Percentiles rank a stretch among this genome's conserved stretches.
These are phyloP conservation scores for Geopemphigus sp. DNA, from an alignment of 1,140 invertebrate genomes.

Conservation along the genomic window DNA sequence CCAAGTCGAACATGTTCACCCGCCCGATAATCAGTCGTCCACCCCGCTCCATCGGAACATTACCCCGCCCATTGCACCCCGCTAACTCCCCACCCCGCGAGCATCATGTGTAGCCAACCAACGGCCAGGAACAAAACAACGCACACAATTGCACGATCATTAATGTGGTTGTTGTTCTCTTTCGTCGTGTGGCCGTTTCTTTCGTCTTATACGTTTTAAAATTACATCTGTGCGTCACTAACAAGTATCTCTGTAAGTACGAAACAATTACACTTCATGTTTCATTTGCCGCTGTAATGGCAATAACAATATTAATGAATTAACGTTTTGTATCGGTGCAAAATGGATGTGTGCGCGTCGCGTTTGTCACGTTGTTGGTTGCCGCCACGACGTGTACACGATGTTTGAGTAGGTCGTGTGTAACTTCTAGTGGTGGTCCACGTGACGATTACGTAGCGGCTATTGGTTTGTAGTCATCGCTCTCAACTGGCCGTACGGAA, in stretches of 20 bases:
- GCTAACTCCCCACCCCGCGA: too few relatives aligned
- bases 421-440: too few relatives aligned
- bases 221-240: slow-evolving; percentile 23
- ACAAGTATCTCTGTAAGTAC: slow-evolving; percentile 44
- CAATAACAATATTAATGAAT: too few relatives aligned
- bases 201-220: slow-evolving; percentile 2
- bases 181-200: background rate
- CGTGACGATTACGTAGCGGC: too few relatives aligned
- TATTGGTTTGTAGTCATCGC: too few relatives aligned
- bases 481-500: too few relatives aligned
- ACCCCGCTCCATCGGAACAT: background rate
- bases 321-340: too few relatives aligned
- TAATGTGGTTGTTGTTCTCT: background rate
- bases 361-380: background rate
- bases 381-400: too few relatives aligned
- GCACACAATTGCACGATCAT: slow-evolving; percentile 40
- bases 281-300: background rate
- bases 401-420: too few relatives aligned
- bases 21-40: background rate
- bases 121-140: slow-evolving; percentile 33
- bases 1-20: too few relatives aligned
- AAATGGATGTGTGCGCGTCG: background rate
- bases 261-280: background rate
- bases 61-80: background rate
- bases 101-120: slow-evolving; percentile 46